These are phyloP conservation scores for Gobiocypris rarus DNA, from an alignment of 2,113 vertebrate species.

Conservation along the genomic window DNA sequence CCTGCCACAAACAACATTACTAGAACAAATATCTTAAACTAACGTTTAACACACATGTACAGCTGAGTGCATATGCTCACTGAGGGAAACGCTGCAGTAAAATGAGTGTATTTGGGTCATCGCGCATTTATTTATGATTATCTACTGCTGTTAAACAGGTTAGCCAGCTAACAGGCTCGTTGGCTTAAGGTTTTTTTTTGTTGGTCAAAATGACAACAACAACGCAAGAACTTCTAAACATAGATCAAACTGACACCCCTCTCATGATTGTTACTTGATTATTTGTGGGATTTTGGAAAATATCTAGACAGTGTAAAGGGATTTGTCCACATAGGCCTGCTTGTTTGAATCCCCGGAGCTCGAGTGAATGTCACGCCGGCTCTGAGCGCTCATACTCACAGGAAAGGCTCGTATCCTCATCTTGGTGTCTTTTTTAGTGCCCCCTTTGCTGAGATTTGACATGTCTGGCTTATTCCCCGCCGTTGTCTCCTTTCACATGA, in stretches of 20 bases:
- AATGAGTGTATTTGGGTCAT: not conserved
- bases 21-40: not conserved
- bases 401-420: constrained; percentile 99
- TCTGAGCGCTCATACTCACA: constrained; percentile 79
- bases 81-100: not conserved
- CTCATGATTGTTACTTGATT: not conserved
- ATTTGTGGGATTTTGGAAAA: not conserved
- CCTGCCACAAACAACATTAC: not conserved
- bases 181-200: not conserved
- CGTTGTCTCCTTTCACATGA: constrained; percentile 77
- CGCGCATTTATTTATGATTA: not conserved
- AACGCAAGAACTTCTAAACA: not conserved
- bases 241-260: not conserved
- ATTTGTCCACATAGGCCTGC: constrained; percentile 45
- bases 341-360: constrained; percentile 63
- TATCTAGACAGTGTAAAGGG: not conserved
- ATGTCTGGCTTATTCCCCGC: constrained; percentile 78
- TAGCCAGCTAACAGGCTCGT: not conserved
- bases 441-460: constrained; percentile 97
- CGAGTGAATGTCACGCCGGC: constrained; percentile 58
- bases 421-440: constrained; percentile 98
- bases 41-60: not conserved
- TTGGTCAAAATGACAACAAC: too few species aligned
- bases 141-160: not conserved
- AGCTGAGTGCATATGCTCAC: not conserved